These are phyloP conservation scores for Sitodiplosis mosellana DNA, from an alignment of 1,140 invertebrate genomes.

Conservation along the genomic window DNA sequence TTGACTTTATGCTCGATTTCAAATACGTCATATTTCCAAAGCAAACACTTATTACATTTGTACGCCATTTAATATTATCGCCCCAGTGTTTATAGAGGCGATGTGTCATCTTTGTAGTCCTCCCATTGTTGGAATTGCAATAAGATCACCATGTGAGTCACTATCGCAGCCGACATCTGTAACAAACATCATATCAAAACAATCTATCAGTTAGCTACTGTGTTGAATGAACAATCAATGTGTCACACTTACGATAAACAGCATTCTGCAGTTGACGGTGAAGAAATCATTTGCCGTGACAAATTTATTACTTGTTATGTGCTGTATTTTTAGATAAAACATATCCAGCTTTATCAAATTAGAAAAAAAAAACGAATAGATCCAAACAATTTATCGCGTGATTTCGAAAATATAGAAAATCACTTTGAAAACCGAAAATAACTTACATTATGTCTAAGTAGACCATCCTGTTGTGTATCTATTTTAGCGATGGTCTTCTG, in stretches of 20 bases:
- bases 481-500: no score
- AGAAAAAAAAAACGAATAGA: no score
- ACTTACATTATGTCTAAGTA: no score
- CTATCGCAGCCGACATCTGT: neutral
- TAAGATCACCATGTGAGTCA: neutral
- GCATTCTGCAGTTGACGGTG: neutral
- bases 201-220: neutral
- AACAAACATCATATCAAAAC: neutral
- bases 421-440: no score
- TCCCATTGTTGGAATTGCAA: constrained; percentile 1
- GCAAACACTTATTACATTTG: neutral
- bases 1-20: neutral
- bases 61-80: neutral
- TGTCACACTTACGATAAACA: neutral
- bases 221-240: neutral
- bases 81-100: neutral
- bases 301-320: neutral
- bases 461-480: no score
- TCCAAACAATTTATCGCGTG: no score
- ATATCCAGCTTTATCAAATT: neutral
- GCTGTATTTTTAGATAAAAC: neutral
- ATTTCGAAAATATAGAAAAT: no score
- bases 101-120: neutral
- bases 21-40: neutral
- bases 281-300: neutral